Base-by-base conservation (phyloP, 2,888 invertebrate species). In the Oxystoma pomonae region DNA sequence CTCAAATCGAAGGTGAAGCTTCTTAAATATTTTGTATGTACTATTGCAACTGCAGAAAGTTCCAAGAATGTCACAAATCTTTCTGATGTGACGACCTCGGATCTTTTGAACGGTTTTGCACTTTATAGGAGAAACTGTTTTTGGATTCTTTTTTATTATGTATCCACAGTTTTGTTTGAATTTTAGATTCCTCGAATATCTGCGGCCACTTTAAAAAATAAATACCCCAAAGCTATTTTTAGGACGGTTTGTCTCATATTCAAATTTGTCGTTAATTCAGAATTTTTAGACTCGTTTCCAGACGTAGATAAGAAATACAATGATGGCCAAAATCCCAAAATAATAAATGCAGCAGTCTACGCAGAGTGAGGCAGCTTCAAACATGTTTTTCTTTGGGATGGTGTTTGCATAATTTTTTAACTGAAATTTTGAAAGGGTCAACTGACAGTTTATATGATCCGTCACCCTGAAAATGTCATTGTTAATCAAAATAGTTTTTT, bases 331-430 rank as follows among this genome's bases (percentile, higher is more conserved):
- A 18, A 73, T 9, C 3, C 73, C 73, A 16, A 72, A 60, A 60
- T 71, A 72, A 61, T 72, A 73, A 21, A 73, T 61, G 60, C 73
- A 73, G 16, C 55, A 57, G 35, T 35, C 12, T 35, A 35, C 12
- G 35, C 35, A 35, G 12, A 35, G 3, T 12, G 12, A 35, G 35
- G 5, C 12, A 35, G 3, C 35, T 12, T 35, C 35, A 35, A 35
- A 12, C 35, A 35, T 35, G n/a, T n/a, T n/a, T n/a, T n/a, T n/a
- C n/a, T n/a, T n/a, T n/a, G n/a, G n/a, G n/a, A n/a, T n/a, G n/a
- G n/a, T n/a, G n/a, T n/a, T n/a, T n/a, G n/a, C n/a, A n/a, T n/a
- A n/a, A n/a, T n/a, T n/a, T 35, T 3, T 35, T 35, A 35, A 3
- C 12, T 35, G 35, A 35, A 35, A 35, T 35, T 35, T 35, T 35